Evolutionary conservation across 92 coral and sea anemone species (phyloP), one percentile per base, ranked within the genome.

Genomic region (Metridium senile): DNA sequence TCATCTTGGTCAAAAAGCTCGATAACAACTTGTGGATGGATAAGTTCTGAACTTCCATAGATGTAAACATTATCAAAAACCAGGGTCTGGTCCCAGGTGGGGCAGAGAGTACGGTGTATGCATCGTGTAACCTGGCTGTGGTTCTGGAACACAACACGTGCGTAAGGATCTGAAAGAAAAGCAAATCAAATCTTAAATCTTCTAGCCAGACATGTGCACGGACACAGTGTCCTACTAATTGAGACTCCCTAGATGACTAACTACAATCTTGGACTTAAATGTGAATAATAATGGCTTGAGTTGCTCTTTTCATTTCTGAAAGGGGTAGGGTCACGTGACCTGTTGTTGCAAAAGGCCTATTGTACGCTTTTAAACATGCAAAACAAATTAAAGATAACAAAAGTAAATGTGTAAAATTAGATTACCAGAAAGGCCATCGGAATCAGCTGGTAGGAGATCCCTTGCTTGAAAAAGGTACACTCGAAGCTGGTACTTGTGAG

Each of bases 51-150:
- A 47, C 89, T 88, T n/a, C 99, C 94, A 62, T 89, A 95, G 21
- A 95, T 87, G 72, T 61, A 33, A 6, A 95, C 90, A 51, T 87
- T 74, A 46, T 92, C 93, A 53, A 95, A 84, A 26, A 95, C 88
- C 52, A 95, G 77, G 25, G 94, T 95, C 81, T 95, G 99, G 85
- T 95, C 97, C 99, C 99, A 95, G 54, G 95, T 87, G 29, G 99
- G 99, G 69, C 97, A 89, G 46, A 95, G 83, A 0, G 97, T 95
- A 30, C 88, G 83, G 83, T 84, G 84, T 19, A 82, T 62, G 33
- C 80, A 81, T 57, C 82, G 82, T 0, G 99, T 89, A 20, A 90
- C 90, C 74, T 93, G 95, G 22, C 99, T 95, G 63, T 90, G 89
- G 68, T 87, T 92, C 8, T 72, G 83, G 47, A 95, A 92, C 11